A percentile compares a stretch with the other conserved stretches of the same genome.
These are phyloP conservation scores for Brachionus rubens DNA, from an alignment of 1,140 invertebrate species.

Conservation along the genomic window DNA sequence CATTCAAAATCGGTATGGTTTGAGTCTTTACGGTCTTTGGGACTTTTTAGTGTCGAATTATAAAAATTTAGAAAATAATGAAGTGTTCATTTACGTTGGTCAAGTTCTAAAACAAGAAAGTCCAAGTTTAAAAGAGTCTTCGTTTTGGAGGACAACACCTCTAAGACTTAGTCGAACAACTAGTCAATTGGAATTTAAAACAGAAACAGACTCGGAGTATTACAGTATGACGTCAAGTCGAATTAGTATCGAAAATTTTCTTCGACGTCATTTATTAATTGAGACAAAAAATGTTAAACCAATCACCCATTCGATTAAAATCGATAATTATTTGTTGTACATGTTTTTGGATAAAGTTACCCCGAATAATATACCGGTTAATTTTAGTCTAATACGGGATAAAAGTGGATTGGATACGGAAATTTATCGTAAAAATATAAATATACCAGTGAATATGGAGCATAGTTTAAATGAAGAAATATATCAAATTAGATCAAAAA, in stretches of 20 bases:
- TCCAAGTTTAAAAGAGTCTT: neutral
- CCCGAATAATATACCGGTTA: neutral
- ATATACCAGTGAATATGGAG: neutral
- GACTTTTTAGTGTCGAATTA: neutral
- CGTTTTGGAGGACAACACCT: too few relatives aligned
- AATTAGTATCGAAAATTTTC: neutral
- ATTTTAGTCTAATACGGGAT: neutral
- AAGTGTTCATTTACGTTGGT: neutral
- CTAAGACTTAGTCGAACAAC: too few relatives aligned
- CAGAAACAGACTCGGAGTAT: neutral
- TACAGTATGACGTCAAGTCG: neutral
- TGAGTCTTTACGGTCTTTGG: neutral
- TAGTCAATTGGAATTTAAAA: neutral
- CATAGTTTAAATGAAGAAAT: neutral
- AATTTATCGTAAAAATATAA: conserved; percentile 1
- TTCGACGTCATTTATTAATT: conserved; percentile 11
- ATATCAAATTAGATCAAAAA: neutral
- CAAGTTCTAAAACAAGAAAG: neutral
- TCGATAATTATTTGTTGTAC: conserved; percentile 18
- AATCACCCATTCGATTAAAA: neutral
- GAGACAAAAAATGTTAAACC: neutral
- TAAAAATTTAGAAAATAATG: neutral
- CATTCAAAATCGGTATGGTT: neutral
- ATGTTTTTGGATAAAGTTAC: conserved; percentile 23
- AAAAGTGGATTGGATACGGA: neutral